Conservation (phyloP, 2,113 vertebrate species). For the Isichthys henryi region DNA sequence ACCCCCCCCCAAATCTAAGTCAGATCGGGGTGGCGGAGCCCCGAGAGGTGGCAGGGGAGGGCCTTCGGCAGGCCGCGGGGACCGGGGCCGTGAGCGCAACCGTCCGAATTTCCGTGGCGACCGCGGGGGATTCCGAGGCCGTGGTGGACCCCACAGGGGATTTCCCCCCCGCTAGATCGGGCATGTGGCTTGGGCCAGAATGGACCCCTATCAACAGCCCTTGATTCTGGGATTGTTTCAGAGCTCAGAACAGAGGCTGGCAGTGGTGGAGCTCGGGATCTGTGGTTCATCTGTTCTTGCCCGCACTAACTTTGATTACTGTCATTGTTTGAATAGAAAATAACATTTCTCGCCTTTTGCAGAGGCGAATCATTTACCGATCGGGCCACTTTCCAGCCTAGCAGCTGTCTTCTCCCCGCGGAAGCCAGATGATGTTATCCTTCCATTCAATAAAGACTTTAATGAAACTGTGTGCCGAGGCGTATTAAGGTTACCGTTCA, state of each 20-base stretch:
- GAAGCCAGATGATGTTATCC: not conserved
- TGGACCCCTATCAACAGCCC: not conserved
- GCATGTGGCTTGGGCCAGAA: not conserved
- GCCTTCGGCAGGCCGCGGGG: conserved; percentile 75
- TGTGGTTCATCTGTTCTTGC: not conserved
- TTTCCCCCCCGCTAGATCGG: conserved; percentile 74
- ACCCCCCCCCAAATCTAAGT: conserved; percentile 80
- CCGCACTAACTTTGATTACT: not conserved
- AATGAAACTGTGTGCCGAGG: not conserved
- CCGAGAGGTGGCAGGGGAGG: conserved; percentile 81
- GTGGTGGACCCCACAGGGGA: conserved; percentile 83
- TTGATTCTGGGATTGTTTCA: not conserved
- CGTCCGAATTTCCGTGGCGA: conserved; percentile 89
- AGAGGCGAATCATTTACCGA: not conserved
- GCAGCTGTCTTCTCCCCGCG: not conserved
- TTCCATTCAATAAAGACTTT: not conserved
- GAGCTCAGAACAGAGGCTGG: not conserved
- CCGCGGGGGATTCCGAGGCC: conserved; percentile 82
- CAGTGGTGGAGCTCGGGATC: not conserved
- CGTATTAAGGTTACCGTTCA: not conserved
- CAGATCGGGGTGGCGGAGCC: conserved; percentile 81
- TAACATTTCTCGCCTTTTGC: not conserved
- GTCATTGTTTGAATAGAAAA: not conserved
- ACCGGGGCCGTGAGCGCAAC: conserved; percentile 85
- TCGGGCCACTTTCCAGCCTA: not conserved